Percentiles rank a stretch among this genome's conserved stretches.
phyloP scores from a whole-genome alignment of 92 coral and sea anemone species.

The Meandrina meandrites region DNA sequence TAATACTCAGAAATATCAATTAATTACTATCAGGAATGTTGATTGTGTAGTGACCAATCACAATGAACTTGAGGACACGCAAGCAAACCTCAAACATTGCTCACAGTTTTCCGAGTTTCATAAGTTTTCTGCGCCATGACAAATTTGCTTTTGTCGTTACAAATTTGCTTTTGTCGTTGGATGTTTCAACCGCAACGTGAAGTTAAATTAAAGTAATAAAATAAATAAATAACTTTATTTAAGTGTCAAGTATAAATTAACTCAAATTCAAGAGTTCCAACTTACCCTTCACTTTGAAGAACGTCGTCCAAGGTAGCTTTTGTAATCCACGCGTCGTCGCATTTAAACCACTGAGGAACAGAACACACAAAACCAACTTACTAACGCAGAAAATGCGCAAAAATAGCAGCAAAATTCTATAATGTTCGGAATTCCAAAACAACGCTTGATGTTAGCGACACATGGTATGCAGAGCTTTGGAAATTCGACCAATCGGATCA shows the following conservation, averaged over 20 bases:
- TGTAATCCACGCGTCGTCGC: conserved; percentile 99
- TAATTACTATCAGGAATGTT: too few species aligned
- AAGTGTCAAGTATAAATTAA: too few species aligned
- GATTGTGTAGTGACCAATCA: too few species aligned
- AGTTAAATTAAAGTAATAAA: neutral
- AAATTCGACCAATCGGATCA: neutral
- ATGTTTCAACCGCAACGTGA: neutral
- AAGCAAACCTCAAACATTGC: too few species aligned
- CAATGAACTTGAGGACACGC: too few species aligned
- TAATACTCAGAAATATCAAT: too few species aligned
- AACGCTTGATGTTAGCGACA: too few species aligned
- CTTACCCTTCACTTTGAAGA: conserved; percentile 96
- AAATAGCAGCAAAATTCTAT: neutral
- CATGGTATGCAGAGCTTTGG: neutral
- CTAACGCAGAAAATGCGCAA: neutral
- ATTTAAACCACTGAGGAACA: conserved; percentile 86
- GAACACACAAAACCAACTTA: neutral
- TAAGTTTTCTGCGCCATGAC: too few species aligned
- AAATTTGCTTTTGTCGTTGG: too few species aligned
- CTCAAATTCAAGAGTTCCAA: neutral
- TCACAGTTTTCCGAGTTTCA: too few species aligned
- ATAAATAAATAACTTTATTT: too few species aligned
- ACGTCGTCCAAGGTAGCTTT: conserved; percentile 95
- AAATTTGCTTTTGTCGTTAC: too few species aligned
- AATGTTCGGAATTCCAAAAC: neutral